Evolutionary conservation across 2,888 invertebrate species (phyloP).

Genomic region (Lepidochitona cinerea): DNA sequence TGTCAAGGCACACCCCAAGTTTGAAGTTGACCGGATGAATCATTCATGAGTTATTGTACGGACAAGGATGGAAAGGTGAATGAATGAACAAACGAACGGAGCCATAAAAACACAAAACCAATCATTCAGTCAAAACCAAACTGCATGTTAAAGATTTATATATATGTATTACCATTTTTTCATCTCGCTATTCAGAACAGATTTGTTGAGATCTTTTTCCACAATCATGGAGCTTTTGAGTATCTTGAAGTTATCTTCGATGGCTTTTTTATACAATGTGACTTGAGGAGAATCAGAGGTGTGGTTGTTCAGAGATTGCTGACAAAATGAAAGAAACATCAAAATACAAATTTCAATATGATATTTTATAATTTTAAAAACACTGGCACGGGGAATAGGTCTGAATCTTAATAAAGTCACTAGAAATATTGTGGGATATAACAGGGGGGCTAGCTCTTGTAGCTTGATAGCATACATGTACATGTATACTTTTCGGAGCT

Average conservation of each 20-base stretch:
- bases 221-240: conserved; percentile 40
- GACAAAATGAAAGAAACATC: conserved; percentile 5
- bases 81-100: too few relatives aligned
- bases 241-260: conserved; percentile 53
- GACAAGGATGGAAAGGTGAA: too few relatives aligned
- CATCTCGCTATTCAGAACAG: not conserved
- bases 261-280: conserved; percentile 44
- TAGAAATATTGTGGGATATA: not conserved
- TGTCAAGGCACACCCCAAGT: too few relatives aligned
- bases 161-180: not conserved
- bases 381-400: too few relatives aligned
- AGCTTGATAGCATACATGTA: too few relatives aligned
- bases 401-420: not conserved
- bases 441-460: too few relatives aligned
- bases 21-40: too few relatives aligned
- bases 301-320: conserved; percentile 41
- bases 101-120: too few relatives aligned
- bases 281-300: conserved; percentile 32
- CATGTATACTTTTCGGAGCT: too few relatives aligned
- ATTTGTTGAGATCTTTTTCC: conserved; percentile 12
- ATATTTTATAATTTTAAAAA: too few relatives aligned
- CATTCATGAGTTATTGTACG: too few relatives aligned
- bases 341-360: not conserved
- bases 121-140: too few relatives aligned
- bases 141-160: not conserved